These are phyloP conservation scores for Acrocephalus kingi DNA, from an alignment of 2,113 vertebrate genomes.

Conservation along the genomic window DNA sequence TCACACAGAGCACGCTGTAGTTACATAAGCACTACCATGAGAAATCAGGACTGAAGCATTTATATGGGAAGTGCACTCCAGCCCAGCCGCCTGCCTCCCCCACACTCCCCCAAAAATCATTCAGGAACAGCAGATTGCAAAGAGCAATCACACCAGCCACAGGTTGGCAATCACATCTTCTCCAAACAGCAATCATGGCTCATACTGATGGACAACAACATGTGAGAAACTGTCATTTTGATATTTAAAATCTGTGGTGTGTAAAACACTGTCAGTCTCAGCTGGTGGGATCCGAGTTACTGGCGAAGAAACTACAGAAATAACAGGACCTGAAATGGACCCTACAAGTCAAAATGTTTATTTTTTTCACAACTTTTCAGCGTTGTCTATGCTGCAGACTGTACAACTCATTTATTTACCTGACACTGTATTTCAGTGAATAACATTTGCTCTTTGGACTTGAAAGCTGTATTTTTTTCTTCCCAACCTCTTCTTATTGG, in stretches of 20 bases:
- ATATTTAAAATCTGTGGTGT: conserved; percentile 65
- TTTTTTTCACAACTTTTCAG: background rate
- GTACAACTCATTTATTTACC: background rate
- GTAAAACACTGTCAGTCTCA: conserved; percentile 57
- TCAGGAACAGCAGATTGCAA: conserved; percentile 61
- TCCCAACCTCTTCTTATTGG: background rate
- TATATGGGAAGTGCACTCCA: conserved; percentile 9
- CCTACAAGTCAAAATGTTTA: background rate
- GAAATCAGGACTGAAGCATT: conserved; percentile 14
- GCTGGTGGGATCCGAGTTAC: background rate
- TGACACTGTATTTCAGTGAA: background rate
- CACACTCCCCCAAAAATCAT: background rate
- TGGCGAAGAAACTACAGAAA: background rate
- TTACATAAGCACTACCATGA: background rate
- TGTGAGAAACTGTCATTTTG: conserved; percentile 65
- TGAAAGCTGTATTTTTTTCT: background rate
- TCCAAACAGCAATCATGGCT: conserved; percentile 62
- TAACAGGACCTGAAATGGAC: conserved; percentile 15
- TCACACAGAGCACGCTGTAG: background rate
- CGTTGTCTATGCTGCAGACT: background rate
- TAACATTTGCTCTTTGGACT: background rate
- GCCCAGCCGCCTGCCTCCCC: background rate
- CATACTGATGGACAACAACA: conserved; percentile 58
- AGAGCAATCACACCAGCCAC: conserved; percentile 59
- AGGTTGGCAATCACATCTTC: conserved; percentile 69